Evolutionary conservation across 2,797 vertebrate genomes (phyloP).

Genomic region (Otus scops): DNA sequence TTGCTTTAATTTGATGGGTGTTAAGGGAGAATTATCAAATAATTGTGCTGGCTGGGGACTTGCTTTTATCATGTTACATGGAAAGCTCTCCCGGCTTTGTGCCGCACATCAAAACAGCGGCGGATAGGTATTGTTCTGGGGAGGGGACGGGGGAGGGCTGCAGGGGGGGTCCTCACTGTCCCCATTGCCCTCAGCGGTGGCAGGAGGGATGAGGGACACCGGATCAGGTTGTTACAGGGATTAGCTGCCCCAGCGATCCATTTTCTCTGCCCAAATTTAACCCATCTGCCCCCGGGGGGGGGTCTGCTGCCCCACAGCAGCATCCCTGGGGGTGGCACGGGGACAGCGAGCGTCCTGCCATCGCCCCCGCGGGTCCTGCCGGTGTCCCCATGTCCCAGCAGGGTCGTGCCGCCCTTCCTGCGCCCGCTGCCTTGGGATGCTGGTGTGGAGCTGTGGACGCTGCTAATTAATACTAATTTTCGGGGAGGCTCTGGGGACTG

Average conservation of each 20-base stretch:
- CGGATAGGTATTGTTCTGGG: constrained; percentile 11
- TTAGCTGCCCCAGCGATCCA: neutral
- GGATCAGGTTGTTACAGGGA: neutral
- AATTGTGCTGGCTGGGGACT: constrained; percentile 67
- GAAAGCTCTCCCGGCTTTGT: constrained; percentile 40
- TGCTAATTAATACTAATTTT: neutral
- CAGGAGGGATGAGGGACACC: neutral
- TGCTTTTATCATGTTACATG: constrained; percentile 61
- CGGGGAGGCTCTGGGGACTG: neutral
- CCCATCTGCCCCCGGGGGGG: neutral
- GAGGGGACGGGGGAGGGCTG: neutral
- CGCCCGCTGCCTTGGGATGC: rapidly evolving
- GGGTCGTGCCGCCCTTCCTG: neutral
- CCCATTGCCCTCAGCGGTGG: neutral
- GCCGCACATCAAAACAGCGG: constrained; percentile 5
- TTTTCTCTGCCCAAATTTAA: neutral
- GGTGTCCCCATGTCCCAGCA: neutral
- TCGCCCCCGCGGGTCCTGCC: rapidly evolving
- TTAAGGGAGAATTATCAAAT: constrained; percentile 77
- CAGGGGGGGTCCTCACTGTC: neutral
- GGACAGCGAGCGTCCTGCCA: neutral
- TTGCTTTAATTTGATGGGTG: constrained; percentile 77
- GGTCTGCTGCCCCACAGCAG: neutral
- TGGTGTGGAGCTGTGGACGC: neutral
- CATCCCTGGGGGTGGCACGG: neutral